A percentile compares a stretch with the other conserved stretches of the same genome.
These are phyloP conservation scores for Platyscapa corneri DNA, from an alignment of 1,140 invertebrate species.

Conservation along the genomic window DNA sequence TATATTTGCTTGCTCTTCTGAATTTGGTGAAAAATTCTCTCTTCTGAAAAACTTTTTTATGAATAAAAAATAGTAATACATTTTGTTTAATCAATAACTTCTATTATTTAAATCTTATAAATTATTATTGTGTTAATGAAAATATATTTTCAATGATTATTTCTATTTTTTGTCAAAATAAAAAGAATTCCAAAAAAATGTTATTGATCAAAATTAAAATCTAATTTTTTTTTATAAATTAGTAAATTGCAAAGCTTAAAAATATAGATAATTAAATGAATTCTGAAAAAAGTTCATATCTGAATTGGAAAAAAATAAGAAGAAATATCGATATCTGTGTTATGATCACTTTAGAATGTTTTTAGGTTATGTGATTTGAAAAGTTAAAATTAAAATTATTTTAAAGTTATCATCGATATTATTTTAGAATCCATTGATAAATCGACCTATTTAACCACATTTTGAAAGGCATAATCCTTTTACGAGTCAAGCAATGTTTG, in stretches of 20 bases:
- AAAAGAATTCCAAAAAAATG: not conserved
- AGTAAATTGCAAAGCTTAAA: not conserved
- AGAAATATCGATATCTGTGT: constrained; percentile 37
- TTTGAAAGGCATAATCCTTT: not conserved
- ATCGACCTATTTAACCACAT: constrained; percentile 18
- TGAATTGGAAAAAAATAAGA: constrained; percentile 6
- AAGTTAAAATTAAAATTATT: constrained; percentile 25
- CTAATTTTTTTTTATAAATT: no score
- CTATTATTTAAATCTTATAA: no score
- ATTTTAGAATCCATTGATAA: constrained; percentile 7
- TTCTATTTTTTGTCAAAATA: no score
- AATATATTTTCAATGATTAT: no score
- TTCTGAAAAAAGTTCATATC: not conserved
- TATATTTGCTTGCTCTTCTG: no score
- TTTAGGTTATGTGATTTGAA: not conserved
- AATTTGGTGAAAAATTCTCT: no score
- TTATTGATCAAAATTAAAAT: not conserved
- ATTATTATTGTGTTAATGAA: no score
- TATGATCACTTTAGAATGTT: not conserved
- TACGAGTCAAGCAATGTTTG: not conserved
- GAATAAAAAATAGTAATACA: no score
- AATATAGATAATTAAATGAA: not conserved
- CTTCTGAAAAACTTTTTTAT: no score
- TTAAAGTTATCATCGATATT: constrained; percentile 27
- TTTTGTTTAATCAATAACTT: no score